phyloP scores from a whole-genome alignment of 1,140 invertebrate species.

The Drosophila ananassae region DNA sequence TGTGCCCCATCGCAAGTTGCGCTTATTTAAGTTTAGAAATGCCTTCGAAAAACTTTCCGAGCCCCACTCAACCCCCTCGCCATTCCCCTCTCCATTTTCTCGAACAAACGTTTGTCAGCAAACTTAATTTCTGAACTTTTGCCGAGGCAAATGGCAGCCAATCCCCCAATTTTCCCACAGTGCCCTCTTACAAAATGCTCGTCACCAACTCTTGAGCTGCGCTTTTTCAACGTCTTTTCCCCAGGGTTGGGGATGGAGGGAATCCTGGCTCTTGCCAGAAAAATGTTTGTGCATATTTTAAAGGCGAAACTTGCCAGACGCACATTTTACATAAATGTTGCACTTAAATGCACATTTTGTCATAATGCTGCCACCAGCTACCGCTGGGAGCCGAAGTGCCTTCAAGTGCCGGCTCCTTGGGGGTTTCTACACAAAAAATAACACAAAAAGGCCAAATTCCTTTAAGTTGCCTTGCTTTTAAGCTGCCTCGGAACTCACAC shows the following conservation, averaged over 20 bases:
- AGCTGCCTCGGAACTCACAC: conserved; percentile 41
- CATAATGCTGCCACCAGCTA: conserved; percentile 59
- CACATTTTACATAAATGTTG: conserved; percentile 82
- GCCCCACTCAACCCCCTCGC: neutral
- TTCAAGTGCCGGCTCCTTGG: conserved; percentile 20
- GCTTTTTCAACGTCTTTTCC: conserved; percentile 50
- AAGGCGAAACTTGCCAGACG: conserved; percentile 77
- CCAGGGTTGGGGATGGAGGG: neutral
- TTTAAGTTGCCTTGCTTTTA: too few relatives aligned
- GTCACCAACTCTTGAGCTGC: conserved; percentile 56
- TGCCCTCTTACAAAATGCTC: conserved; percentile 66
- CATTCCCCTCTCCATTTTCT: conserved; percentile 4
- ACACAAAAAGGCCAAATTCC: conserved; percentile 16
- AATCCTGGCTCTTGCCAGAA: neutral
- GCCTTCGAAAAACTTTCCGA: conserved; percentile 66
- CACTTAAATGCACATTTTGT: conserved; percentile 81
- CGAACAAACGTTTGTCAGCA: conserved; percentile 79
- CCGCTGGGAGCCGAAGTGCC: conserved; percentile 32
- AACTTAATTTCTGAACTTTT: conserved; percentile 83
- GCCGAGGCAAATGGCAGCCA: conserved; percentile 67
- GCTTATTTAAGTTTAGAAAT: conserved; percentile 82
- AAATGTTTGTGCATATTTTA: conserved; percentile 70
- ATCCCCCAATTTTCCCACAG: conserved; percentile 23
- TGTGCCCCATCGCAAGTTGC: conserved; percentile 68
- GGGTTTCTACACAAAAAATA: conserved; percentile 3